Evolutionary conservation across 1,140 invertebrate species (phyloP), one percentile per base, ranked within the genome.

Genomic region (Calliopsis andreniformis): DNA sequence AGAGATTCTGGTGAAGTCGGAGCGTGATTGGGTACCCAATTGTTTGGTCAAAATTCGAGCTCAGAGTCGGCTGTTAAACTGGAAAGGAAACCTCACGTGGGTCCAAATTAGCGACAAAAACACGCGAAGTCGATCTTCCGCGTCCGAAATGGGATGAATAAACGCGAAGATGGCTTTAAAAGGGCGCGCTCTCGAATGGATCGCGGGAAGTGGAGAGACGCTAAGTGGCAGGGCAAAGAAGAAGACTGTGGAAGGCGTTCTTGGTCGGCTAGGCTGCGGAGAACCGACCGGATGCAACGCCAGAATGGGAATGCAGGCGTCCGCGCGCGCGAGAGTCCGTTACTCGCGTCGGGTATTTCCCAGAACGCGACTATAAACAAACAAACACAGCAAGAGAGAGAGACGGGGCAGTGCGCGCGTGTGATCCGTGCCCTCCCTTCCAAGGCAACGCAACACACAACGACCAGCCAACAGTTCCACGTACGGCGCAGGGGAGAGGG

Each of bases 281-380:
- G 84, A 86, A 83, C 86, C 87, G 86, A 90, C 87, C 88, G 89
- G 89, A 91, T 90, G 88, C 88, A 89, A 78, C 68, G 81, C 83
- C 83, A 86, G 88, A 91, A 88, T 89, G 88, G 88, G 85, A 91
- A 89, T 90, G 86, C 84, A 86, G 79, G 86, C 78, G 78, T 80
- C 59, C 79, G 82, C 85, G 80, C 82, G 80, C 76, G 67, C 79
- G 69, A 72, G 83, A 86, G 86, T 88, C 90, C 89, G 90, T 90
- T 90, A 90, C 87, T 86, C 88, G 89, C 83, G 81, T 88, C 87
- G 82, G 86, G 84, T 86, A 88, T 89, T 91, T 90, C 90, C 86
- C 86, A 90, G 89, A 91, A 90, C 81, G 82, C 86, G 82, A 84
- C 87, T 90, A 88, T 90, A 90, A 91, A 91, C 90, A 91, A 90